Conservation (phyloP, 1,140 invertebrate species). For the Ephestia elutella region DNA sequence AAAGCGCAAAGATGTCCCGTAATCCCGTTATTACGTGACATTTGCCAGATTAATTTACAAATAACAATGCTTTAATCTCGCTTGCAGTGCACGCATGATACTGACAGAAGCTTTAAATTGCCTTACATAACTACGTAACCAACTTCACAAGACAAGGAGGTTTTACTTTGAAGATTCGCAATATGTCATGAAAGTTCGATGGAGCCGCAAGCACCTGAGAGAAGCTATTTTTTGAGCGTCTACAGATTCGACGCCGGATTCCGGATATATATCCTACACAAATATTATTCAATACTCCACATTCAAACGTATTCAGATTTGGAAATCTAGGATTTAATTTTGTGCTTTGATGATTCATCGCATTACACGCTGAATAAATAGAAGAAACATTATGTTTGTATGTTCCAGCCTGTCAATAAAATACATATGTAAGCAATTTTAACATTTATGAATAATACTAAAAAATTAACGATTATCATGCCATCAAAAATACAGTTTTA, state of each 20-base stretch:
- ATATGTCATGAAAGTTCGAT: background rate
- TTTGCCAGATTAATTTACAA: too few relatives aligned
- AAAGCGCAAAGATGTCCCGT: too few relatives aligned
- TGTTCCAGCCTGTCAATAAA: background rate
- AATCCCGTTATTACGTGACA: too few relatives aligned
- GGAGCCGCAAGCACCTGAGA: background rate
- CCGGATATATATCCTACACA: background rate
- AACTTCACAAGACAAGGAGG: too few relatives aligned
- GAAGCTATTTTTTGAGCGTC: background rate
- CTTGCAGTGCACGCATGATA: too few relatives aligned
- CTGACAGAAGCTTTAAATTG: too few relatives aligned
- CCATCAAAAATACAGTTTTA: background rate
- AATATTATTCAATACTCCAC: conserved; percentile 13
- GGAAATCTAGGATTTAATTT: conserved; percentile 40
- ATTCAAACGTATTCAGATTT: conserved; percentile 19
- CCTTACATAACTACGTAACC: too few relatives aligned
- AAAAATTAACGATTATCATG: background rate
- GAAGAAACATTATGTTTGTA: background rate
- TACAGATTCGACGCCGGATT: background rate
- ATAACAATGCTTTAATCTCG: too few relatives aligned
- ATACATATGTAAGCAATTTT: background rate
- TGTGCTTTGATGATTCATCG: conserved; percentile 16
- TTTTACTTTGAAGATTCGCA: background rate
- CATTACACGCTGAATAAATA: conserved; percentile 11
- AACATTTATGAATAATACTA: background rate